These are phyloP conservation scores for Proctacanthus coquilletti DNA, from an alignment of 1,140 invertebrate species.

Conservation along the genomic window DNA sequence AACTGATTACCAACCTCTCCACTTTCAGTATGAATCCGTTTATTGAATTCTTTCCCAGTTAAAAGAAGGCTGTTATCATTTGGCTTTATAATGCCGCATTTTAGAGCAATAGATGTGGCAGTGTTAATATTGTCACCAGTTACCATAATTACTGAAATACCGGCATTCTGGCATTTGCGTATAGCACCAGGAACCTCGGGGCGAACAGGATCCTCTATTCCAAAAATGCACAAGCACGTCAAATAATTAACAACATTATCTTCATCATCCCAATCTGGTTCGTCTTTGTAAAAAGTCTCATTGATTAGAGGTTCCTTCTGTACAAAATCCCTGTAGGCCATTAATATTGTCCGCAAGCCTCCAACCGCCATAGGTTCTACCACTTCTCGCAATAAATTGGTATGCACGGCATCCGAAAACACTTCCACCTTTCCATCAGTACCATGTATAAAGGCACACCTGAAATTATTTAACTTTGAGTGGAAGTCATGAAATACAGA, in stretches of 20 bases:
- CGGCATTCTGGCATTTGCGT: constrained; percentile 80
- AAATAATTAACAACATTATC: constrained; percentile 76
- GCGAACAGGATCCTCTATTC: constrained; percentile 94
- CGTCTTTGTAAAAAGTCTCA: constrained; percentile 67
- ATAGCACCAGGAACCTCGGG: constrained; percentile 91
- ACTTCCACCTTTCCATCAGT: constrained; percentile 72
- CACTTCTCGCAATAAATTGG: constrained; percentile 75
- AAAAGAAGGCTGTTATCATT: constrained; percentile 85
- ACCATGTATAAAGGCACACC: constrained; percentile 88
- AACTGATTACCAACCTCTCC: constrained; percentile 51
- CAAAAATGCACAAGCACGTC: constrained; percentile 85
- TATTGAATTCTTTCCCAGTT: constrained; percentile 94
- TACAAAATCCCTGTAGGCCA: constrained; percentile 82
- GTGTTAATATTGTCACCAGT: constrained; percentile 98
- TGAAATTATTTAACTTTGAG: constrained; percentile 23
- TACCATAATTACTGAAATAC: constrained; percentile 96
- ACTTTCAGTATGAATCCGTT: constrained; percentile 64
- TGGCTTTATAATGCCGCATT: constrained; percentile 87
- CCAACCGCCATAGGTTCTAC: constrained; percentile 97
- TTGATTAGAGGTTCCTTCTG: constrained; percentile 76
- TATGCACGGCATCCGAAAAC: constrained; percentile 79
- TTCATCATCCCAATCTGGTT: constrained; percentile 95
- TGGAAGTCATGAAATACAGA: not conserved
- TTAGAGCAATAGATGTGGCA: constrained; percentile 85
- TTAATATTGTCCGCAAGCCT: constrained; percentile 86